A percentile compares a stretch with the other conserved stretches of the same genome.
These are phyloP conservation scores for Monodelphis domestica DNA, from an alignment of 2,797 vertebrate genomes.

Conservation along the genomic window DNA sequence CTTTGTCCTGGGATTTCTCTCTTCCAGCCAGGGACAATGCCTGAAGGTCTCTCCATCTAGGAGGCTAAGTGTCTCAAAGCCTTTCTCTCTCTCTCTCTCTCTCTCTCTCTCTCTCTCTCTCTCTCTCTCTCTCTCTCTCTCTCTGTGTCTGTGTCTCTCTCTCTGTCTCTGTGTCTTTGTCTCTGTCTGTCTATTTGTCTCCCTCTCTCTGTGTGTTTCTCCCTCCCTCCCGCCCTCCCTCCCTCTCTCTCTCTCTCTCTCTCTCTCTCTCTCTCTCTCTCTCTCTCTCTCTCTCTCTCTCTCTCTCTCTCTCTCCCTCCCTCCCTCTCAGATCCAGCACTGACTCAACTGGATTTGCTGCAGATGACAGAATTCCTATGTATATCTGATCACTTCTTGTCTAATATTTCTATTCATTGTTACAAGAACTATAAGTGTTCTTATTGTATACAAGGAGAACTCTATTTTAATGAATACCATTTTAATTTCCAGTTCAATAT, in stretches of 20 bases:
- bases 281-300: too few species aligned
- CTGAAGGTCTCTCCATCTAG: neutral
- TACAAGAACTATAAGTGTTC: constrained; percentile 1
- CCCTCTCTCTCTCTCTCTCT: too few species aligned
- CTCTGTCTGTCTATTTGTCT: too few species aligned
- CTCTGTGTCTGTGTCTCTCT: too few species aligned
- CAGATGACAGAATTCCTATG: rapidly evolving
- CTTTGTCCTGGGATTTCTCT: neutral
- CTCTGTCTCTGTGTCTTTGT: neutral
- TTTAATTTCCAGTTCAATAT: constrained; percentile 51
- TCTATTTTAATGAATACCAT: constrained; percentile 14
- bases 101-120: too few species aligned
- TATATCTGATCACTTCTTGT: neutral
- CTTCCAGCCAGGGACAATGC: neutral
- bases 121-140: too few species aligned
- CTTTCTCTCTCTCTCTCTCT: neutral
- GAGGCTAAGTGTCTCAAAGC: neutral
- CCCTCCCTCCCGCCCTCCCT: too few species aligned
- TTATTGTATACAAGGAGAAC: constrained; percentile 26
- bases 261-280: too few species aligned
- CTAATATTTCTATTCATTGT: constrained; percentile 16
- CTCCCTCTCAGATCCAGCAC: neutral
- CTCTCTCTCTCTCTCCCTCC: neutral
- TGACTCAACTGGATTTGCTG: neutral
- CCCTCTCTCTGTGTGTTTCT: too few species aligned